These are phyloP conservation scores for Drosophila ercepeae DNA, from an alignment of 1,140 invertebrate species.

Conservation along the genomic window DNA sequence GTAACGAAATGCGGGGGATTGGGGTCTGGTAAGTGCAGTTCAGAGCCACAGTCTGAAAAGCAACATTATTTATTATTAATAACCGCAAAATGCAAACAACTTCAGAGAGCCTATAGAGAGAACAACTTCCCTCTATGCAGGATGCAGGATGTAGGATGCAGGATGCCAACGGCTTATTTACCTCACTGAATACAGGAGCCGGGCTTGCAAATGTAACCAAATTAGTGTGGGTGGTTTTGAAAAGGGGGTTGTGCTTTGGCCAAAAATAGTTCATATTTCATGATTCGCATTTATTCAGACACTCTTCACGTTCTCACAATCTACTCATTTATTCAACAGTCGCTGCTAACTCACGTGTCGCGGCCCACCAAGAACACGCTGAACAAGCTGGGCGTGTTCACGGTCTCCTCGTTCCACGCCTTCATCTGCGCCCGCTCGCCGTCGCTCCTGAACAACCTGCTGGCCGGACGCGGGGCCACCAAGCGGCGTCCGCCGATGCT, in stretches of 20 bases:
- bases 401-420: conserved; percentile 98
- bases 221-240: conserved; percentile 21
- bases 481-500: conserved; percentile 93
- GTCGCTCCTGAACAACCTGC: conserved; percentile 95
- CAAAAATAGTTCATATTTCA: conserved; percentile 20
- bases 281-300: background rate
- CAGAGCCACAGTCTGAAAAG: conserved; percentile 61
- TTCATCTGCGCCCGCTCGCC: conserved; percentile 98
- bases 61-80: conserved; percentile 81
- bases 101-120: conserved; percentile 51
- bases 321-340: conserved; percentile 87
- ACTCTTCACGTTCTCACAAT: conserved; percentile 8
- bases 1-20: background rate
- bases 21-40: conserved; percentile 32
- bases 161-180: conserved; percentile 54
- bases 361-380: conserved; percentile 96
- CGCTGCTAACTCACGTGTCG: conserved; percentile 96
- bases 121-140: conserved; percentile 36
- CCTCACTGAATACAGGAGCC: conserved; percentile 20
- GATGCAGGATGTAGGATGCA: conserved; percentile 20
- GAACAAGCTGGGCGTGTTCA: conserved; percentile 98
- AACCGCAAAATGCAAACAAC: conserved; percentile 78
- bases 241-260: background rate
- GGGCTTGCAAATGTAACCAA: conserved; percentile 5
- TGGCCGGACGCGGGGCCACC: conserved; percentile 94